A percentile compares a stretch with the other conserved stretches of the same genome.
Evolutionary conservation across 2,113 vertebrate genomes (phyloP).

Genomic region (Natator depressus): DNA sequence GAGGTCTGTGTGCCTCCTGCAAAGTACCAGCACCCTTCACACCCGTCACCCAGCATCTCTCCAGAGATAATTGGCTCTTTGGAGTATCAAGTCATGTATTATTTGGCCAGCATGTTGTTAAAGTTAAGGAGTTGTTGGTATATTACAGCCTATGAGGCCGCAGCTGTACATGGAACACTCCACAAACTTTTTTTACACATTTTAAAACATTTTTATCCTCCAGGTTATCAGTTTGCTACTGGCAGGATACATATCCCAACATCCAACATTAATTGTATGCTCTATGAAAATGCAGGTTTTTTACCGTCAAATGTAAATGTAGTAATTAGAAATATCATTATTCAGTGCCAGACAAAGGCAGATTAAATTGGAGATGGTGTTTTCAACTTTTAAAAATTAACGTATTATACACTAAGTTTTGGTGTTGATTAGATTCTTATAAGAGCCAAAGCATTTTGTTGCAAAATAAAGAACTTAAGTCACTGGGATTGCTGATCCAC

Average conservation of each 20-base stretch:
- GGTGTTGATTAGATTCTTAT: neutral
- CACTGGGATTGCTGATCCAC: neutral
- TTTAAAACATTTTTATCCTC: neutral
- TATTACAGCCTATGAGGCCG: neutral
- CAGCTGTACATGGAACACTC: neutral
- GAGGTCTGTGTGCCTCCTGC: neutral
- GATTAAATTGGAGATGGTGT: neutral
- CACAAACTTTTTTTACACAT: neutral
- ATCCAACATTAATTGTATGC: neutral
- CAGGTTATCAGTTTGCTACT: rapidly evolving
- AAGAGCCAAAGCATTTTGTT: slow-evolving; percentile 13
- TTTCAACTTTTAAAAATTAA: neutral
- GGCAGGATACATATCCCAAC: neutral
- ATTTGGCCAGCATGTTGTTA: rapidly evolving
- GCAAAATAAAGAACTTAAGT: slow-evolving; percentile 35
- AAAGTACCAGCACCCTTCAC: neutral
- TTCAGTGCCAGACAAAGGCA: neutral
- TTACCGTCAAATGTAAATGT: neutral
- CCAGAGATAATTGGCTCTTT: neutral
- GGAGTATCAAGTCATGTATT: neutral
- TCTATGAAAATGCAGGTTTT: neutral
- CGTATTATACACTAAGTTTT: neutral
- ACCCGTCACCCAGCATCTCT: too few relatives aligned
- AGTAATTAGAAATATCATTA: neutral
- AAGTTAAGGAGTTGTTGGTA: neutral